These are phyloP conservation scores for Chaetorhynchus papuensis DNA, from an alignment of 2,113 vertebrate species.

Conservation along the genomic window DNA sequence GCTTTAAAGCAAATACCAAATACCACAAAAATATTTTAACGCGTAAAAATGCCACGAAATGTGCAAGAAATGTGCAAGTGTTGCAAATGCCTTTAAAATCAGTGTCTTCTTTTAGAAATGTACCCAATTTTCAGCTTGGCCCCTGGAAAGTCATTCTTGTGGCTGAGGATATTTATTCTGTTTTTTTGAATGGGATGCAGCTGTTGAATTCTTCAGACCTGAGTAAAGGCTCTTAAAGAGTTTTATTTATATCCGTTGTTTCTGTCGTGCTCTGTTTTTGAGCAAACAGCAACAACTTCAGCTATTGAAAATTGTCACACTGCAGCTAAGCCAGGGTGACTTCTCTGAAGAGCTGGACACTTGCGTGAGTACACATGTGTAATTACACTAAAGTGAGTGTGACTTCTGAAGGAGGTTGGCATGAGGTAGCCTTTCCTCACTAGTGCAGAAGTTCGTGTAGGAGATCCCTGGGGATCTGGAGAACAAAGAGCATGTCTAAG, in stretches of 20 bases:
- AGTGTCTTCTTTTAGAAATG: neutral
- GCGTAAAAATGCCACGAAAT: neutral
- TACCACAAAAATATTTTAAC: neutral
- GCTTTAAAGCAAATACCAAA: neutral
- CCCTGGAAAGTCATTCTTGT: neutral
- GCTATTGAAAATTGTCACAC: neutral
- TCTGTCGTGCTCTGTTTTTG: neutral
- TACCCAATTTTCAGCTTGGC: neutral
- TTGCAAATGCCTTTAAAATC: neutral
- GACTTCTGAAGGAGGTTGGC: neutral
- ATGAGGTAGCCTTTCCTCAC: fast-evolving
- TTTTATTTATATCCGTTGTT: neutral
- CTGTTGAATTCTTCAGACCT: constrained; percentile 56
- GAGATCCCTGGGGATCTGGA: neutral
- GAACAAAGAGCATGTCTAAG: neutral
- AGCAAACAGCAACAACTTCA: neutral
- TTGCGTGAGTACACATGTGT: neutral
- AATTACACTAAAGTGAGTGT: neutral
- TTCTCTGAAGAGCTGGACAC: neutral
- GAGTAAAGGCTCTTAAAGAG: constrained; percentile 10
- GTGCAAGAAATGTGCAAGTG: neutral
- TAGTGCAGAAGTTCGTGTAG: neutral
- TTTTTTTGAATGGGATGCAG: constrained; percentile 57
- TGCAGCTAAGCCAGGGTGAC: neutral
- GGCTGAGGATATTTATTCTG: constrained; percentile 27